Evolutionary conservation across 2,888 invertebrate species (phyloP).

Genomic region (Trichopoda pennipes): DNA sequence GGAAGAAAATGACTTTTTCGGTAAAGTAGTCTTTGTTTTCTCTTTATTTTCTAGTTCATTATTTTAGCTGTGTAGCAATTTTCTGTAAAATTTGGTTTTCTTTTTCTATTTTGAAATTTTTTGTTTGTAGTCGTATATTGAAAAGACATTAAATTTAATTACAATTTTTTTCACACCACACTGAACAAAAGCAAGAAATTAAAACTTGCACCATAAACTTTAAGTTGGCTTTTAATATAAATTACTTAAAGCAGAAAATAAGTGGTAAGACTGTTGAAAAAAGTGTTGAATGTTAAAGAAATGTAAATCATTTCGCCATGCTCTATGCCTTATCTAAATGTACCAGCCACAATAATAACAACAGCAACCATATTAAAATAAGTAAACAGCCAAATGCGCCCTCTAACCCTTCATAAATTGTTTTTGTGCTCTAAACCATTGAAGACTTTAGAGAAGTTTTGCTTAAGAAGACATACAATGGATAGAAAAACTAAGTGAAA

Average conservation of each 20-base stretch:
- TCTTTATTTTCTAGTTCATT: too few species aligned
- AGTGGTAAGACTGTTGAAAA: slow-evolving; percentile 21
- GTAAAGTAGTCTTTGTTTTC: too few species aligned
- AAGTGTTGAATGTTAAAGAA: slow-evolving; percentile 68
- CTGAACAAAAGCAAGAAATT: slow-evolving; percentile 15
- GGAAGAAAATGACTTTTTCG: too few species aligned
- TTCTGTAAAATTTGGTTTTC: slow-evolving; percentile 11
- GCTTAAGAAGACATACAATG: slow-evolving; percentile 29
- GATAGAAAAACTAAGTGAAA: slow-evolving; percentile 43
- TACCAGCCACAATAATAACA: slow-evolving; percentile 42
- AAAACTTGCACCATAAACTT: slow-evolving; percentile 46
- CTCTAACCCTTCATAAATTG: slow-evolving; percentile 78
- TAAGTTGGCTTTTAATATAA: slow-evolving; percentile 55
- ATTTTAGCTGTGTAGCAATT: slow-evolving; percentile 46
- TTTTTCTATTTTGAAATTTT: slow-evolving; percentile 34
- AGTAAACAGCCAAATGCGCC: slow-evolving; percentile 70
- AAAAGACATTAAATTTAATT: slow-evolving; percentile 73
- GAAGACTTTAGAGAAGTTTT: slow-evolving; percentile 31
- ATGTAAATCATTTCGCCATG: slow-evolving; percentile 79
- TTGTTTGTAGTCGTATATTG: slow-evolving; percentile 66
- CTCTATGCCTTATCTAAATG: slow-evolving; percentile 71
- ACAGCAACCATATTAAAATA: slow-evolving; percentile 55
- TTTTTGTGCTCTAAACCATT: slow-evolving; percentile 15
- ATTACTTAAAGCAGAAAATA: slow-evolving; percentile 49
- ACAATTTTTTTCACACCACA: slow-evolving; percentile 45